These are phyloP conservation scores for Bruchidius siliquastri DNA, from an alignment of 2,888 invertebrate species.

Conservation along the genomic window DNA sequence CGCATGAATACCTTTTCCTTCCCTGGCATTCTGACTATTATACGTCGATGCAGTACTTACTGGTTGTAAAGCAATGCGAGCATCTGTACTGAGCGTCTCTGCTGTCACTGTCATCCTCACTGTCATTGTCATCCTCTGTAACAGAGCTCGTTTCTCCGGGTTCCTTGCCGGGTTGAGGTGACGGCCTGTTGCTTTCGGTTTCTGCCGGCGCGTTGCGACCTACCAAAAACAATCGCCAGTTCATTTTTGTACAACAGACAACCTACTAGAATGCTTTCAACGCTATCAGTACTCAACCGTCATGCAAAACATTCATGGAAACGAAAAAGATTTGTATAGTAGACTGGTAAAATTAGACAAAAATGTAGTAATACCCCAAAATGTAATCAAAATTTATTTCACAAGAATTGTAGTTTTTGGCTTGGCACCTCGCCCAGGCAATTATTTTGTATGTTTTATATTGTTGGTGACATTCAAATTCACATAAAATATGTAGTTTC, in stretches of 20 bases:
- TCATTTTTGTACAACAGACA: slow-evolving; percentile 15
- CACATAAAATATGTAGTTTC: no score
- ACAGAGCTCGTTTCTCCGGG: slow-evolving; percentile 71
- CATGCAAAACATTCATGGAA: not conserved
- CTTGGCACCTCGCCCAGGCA: no score
- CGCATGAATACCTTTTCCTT: no score
- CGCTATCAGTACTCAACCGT: not conserved
- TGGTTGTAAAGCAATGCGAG: slow-evolving; percentile 69
- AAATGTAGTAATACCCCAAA: no score
- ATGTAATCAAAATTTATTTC: no score
- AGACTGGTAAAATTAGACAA: not conserved
- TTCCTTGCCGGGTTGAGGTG: slow-evolving; percentile 63
- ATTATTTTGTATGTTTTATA: no score
- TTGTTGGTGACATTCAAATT: no score
- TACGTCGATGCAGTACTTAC: no score
- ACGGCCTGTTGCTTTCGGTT: slow-evolving; percentile 51
- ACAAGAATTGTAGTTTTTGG: no score
- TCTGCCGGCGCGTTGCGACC: slow-evolving; percentile 38
- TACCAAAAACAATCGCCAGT: slow-evolving; percentile 3
- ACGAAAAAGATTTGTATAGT: not conserved
- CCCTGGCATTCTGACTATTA: no score
- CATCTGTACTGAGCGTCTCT: slow-evolving; percentile 75
- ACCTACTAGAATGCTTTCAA: slow-evolving; percentile 28
- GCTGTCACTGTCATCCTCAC: slow-evolving; percentile 93
- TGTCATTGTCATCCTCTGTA: slow-evolving; percentile 75